phyloP scores from a whole-genome alignment of 1,140 invertebrate species.

The Dysdera silvatica region DNA sequence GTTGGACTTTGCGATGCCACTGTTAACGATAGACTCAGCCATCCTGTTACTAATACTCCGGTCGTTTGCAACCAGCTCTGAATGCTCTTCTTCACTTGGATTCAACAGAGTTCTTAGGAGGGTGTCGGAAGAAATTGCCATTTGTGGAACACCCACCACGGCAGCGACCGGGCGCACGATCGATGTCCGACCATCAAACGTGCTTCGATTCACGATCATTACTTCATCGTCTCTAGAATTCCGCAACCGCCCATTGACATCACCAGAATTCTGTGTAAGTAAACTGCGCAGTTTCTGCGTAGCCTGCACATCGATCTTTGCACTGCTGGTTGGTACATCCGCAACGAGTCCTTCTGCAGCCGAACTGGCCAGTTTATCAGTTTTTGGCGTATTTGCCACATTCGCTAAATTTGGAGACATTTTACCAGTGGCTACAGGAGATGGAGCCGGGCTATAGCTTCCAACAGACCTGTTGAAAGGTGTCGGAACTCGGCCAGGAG shows the following conservation, averaged over 20 bases:
- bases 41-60: too few relatives aligned
- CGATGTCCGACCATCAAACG: background rate
- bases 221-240: conserved; percentile 10
- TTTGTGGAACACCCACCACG: too few relatives aligned
- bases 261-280: conserved; percentile 29
- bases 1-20: too few relatives aligned
- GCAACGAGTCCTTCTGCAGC: background rate
- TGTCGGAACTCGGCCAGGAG: conserved; percentile 13
- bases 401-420: conserved; percentile 14
- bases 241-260: background rate
- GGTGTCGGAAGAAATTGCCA: too few relatives aligned
- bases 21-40: too few relatives aligned
- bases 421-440: conserved; percentile 1
- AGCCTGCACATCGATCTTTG: background rate
- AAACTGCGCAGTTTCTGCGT: conserved; percentile 35
- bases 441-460: conserved; percentile 16
- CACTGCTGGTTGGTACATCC: background rate
- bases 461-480: conserved; percentile 20
- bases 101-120: too few relatives aligned
- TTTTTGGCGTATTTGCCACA: conserved; percentile 14
- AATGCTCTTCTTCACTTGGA: too few relatives aligned
- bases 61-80: too few relatives aligned
- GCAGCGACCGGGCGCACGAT: too few relatives aligned
- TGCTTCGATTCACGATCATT: background rate
- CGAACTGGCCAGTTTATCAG: conserved; percentile 7